Evolutionary conservation across 2,113 vertebrate genomes (phyloP).

Genomic region (Antennarius striatus): DNA sequence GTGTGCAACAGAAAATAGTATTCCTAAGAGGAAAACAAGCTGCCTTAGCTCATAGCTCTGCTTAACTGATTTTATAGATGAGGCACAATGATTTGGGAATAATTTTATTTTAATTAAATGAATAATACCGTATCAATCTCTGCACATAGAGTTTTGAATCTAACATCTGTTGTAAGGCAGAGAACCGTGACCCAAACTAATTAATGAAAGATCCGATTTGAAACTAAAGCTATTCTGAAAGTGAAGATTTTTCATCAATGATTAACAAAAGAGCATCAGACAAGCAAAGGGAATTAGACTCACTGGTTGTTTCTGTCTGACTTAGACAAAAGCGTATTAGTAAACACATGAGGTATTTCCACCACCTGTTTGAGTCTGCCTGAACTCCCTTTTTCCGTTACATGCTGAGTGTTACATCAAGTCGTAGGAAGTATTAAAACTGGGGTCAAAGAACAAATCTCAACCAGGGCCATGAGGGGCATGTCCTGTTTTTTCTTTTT

Average conservation of each 20-base stretch:
- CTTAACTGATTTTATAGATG: constrained; percentile 61
- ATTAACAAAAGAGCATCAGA: constrained; percentile 45
- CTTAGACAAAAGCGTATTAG: constrained; percentile 20
- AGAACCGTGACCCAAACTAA: constrained; percentile 31
- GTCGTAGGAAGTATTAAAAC: constrained; percentile 67
- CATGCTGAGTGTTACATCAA: constrained; percentile 42
- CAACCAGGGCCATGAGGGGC: constrained; percentile 17
- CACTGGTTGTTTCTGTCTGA: constrained; percentile 5
- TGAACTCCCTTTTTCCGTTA: constrained; percentile 59
- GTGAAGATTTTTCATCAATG: constrained; percentile 39
- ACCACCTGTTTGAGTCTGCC: constrained; percentile 49
- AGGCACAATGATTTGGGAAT: constrained; percentile 52
- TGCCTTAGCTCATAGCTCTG: constrained; percentile 59
- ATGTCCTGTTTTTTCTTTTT: constrained; percentile 1
- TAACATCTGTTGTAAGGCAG: constrained; percentile 58
- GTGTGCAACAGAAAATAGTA: constrained; percentile 37
- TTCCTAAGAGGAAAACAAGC: constrained; percentile 38
- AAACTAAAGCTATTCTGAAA: constrained; percentile 47
- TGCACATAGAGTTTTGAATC: constrained; percentile 36
- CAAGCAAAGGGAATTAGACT: constrained; percentile 27
- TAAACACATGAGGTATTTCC: constrained; percentile 52
- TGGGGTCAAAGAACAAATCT: constrained; percentile 61
- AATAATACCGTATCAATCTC: constrained; percentile 52
- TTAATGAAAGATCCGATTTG: constrained; percentile 51
- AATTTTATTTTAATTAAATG: constrained; percentile 57